phyloP scores from a whole-genome alignment of 2,797 vertebrate species.

The Semaprochilodus insignis region DNA sequence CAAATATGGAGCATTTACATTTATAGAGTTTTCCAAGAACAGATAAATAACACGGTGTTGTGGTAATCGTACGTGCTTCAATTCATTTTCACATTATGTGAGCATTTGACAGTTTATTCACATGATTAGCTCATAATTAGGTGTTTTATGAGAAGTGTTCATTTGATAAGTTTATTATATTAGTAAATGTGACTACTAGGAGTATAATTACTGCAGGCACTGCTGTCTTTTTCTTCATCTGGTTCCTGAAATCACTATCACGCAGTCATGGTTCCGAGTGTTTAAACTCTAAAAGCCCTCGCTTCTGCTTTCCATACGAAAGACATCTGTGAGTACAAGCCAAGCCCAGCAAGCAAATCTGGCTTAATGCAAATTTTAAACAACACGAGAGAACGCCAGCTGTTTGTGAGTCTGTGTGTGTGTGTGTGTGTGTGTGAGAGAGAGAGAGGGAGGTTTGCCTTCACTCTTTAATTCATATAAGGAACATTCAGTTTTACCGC shows the following conservation, averaged over 20 bases:
- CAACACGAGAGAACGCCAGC: conserved; percentile 13
- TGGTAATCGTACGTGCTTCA: not conserved
- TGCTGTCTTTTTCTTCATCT: not conserved
- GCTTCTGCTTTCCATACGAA: conserved; percentile 60
- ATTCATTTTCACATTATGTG: too few species aligned
- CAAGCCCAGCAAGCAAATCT: conserved; percentile 71
- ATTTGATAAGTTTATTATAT: not conserved
- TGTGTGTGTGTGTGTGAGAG: not conserved
- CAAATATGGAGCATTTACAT: too few species aligned
- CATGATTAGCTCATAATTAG: not conserved
- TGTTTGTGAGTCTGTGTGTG: conserved; percentile 54
- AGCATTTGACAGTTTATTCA: not conserved
- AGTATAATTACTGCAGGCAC: not conserved
- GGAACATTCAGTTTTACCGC: too few species aligned
- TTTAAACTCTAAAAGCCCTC: conserved; percentile 40
- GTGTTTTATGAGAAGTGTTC: not conserved
- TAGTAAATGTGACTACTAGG: not conserved
- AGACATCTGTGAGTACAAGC: conserved; percentile 53
- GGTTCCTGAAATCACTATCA: not conserved
- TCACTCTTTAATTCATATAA: too few species aligned
- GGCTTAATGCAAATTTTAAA: conserved; percentile 73
- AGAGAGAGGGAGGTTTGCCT: not conserved
- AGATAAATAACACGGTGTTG: too few species aligned
- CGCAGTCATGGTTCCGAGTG: not conserved
- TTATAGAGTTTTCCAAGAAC: too few species aligned